Base-by-base conservation (phyloP, 2,113 vertebrate species). In the Chionomys nivalis region DNA sequence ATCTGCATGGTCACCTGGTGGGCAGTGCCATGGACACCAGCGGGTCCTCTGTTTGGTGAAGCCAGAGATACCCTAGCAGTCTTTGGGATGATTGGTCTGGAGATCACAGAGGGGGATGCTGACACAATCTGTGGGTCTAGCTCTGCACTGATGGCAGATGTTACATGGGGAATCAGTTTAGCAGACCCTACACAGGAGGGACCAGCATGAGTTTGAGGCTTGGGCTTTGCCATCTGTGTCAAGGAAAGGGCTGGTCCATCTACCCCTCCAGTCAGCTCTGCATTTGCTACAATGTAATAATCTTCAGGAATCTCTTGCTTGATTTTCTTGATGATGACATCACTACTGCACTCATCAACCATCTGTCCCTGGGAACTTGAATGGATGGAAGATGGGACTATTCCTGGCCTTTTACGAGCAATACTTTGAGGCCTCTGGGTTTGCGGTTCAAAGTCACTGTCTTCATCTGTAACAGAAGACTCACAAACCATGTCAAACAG, bases 401-500 rank as follows among this genome's bases (percentile, higher is more conserved):
- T 94, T 78, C 96, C 98, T 63, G 94, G 95, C 91, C 98, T 98
- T 96, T 99, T 98, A 42, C 99, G 98, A 83, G 98, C 90, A n/a
- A 97, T 93, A 0, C 83, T 2, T 0, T 98, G 97, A 47, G 98
- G 94, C 24, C 98, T 98, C 58, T 98, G 99, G 0, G 96, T 81
- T 36, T 98, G 98, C 0, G 98, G 98, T 97, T 99, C 99, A 0
- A 99, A 99, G 96, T 99, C 99, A 0, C 98, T 99, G 68, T 99
- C 99, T 83, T 99, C 99, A 0, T 99, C 99, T 0, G 99, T 99
- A 66, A 99, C 99, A 0, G 99, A 99, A 10, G 99, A 99, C 95
- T 99, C 99, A 0, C 99, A 99, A 39, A 99, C 99, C 93, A 99
- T 99, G 97, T 99, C 99, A 0, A 99, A 99, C 92, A 99, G 98